These are phyloP conservation scores for Noctua fimbriata DNA, from an alignment of 2,888 invertebrate species.

Conservation along the genomic window DNA sequence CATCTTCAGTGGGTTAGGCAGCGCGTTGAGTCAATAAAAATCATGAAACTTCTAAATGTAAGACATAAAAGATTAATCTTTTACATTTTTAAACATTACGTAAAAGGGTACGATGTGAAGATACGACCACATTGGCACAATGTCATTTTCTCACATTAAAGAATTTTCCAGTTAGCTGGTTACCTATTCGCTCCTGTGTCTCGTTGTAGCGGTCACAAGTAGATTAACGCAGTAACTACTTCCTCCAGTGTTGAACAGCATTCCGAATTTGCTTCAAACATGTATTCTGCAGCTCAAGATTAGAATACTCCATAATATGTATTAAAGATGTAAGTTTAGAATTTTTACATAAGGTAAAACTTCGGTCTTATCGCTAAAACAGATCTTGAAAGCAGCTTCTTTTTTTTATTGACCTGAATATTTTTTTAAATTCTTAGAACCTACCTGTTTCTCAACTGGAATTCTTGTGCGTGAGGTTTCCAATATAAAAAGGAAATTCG, in stretches of 20 bases:
- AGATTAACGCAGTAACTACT: conserved; percentile 9
- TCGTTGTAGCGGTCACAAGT: conserved; percentile 1
- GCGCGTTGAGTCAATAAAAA: background rate
- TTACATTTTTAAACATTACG: background rate
- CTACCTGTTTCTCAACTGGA: background rate
- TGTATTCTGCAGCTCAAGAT: background rate
- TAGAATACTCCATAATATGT: background rate
- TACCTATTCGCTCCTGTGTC: conserved; percentile 1
- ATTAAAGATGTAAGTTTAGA: background rate
- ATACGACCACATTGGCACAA: background rate
- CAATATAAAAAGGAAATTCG: conserved; percentile 31
- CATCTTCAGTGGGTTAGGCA: background rate
- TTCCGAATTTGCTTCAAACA: background rate
- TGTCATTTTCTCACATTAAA: conserved; percentile 2
- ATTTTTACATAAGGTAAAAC: background rate
- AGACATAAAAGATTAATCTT: background rate
- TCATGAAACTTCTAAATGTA: background rate
- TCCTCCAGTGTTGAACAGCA: conserved; percentile 14
- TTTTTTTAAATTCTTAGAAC: background rate
- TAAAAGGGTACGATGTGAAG: background rate
- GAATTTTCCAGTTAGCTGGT: conserved; percentile 8
- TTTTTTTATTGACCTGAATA: background rate
- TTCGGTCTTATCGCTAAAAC: background rate
- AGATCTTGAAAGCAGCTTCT: background rate
- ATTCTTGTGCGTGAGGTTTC: background rate